phyloP scores from a whole-genome alignment of 2,797 vertebrate genomes.

The Neostethus bicornis region DNA sequence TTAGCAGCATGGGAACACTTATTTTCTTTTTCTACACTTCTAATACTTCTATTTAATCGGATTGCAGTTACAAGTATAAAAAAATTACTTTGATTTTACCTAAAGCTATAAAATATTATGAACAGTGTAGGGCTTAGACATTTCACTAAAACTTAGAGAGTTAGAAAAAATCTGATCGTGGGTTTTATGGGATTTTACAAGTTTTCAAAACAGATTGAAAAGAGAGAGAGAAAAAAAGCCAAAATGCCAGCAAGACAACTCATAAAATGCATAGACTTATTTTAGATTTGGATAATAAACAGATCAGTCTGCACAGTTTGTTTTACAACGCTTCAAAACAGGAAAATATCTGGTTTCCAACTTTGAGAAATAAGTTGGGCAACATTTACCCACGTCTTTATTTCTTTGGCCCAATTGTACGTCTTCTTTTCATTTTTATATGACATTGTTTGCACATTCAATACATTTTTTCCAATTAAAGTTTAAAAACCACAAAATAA shows the following conservation, averaged over 20 bases:
- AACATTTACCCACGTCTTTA: constrained; percentile 14
- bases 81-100: no score
- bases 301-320: constrained; percentile 22
- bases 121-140: no score
- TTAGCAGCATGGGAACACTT: no score
- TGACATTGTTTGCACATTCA: constrained; percentile 17
- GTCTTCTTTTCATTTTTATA: constrained; percentile 41
- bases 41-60: no score
- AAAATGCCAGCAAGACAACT: neutral
- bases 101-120: no score
- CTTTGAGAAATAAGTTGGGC: constrained; percentile 17
- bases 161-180: no score
- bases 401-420: constrained; percentile 37
- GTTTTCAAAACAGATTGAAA: no score
- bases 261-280: neutral
- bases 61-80: no score
- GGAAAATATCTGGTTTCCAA: constrained; percentile 39
- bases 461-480: constrained; percentile 18
- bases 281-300: constrained; percentile 7
- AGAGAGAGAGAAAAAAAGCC: neutral
- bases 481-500: constrained; percentile 20
- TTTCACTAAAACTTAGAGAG: no score
- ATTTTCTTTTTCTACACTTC: no score
- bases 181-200: no score
- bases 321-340: constrained; percentile 34